A percentile compares a stretch with the other conserved stretches of the same genome.
phyloP scores from a whole-genome alignment of 1,140 invertebrate species.

The Acromyrmex echinatior region DNA sequence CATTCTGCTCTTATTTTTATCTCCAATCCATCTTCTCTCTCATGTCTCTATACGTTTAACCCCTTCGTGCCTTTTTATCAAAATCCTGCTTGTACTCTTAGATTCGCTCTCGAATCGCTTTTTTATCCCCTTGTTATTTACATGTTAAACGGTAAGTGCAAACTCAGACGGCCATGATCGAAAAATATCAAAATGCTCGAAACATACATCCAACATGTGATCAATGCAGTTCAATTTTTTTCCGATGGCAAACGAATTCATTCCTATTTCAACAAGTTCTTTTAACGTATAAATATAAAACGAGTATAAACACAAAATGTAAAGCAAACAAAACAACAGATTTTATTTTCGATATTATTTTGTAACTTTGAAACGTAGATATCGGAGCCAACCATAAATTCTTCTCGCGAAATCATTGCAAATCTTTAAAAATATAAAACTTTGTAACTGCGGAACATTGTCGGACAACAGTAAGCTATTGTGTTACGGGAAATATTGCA shows the following conservation, averaged over 20 bases:
- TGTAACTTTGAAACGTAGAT: background rate
- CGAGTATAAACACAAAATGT: background rate
- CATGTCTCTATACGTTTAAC: background rate
- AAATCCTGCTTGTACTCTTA: slow-evolving; percentile 30
- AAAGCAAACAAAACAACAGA: too few relatives aligned
- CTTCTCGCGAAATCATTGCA: slow-evolving; percentile 3
- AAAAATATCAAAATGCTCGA: background rate
- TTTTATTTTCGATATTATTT: slow-evolving; percentile 1
- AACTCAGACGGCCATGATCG: background rate
- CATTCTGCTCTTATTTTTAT: slow-evolving; percentile 40
- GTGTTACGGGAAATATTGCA: slow-evolving; percentile 58
- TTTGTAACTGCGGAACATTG: slow-evolving; percentile 1
- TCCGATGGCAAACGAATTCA: background rate
- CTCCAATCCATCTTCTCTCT: background rate
- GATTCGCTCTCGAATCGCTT: background rate
- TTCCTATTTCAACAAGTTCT: background rate
- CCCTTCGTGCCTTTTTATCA: slow-evolving; percentile 10
- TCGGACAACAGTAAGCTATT: slow-evolving; percentile 57
- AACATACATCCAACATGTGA: background rate
- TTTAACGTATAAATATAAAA: slow-evolving; percentile 19
- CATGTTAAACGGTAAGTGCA: background rate
- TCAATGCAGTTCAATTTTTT: background rate
- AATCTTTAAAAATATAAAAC: slow-evolving; percentile 51
- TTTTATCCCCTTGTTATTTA: background rate
- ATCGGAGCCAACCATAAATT: slow-evolving; percentile 12